These are phyloP conservation scores for Halocaridina rubra DNA, from an alignment of 2,888 invertebrate species.

Conservation along the genomic window DNA sequence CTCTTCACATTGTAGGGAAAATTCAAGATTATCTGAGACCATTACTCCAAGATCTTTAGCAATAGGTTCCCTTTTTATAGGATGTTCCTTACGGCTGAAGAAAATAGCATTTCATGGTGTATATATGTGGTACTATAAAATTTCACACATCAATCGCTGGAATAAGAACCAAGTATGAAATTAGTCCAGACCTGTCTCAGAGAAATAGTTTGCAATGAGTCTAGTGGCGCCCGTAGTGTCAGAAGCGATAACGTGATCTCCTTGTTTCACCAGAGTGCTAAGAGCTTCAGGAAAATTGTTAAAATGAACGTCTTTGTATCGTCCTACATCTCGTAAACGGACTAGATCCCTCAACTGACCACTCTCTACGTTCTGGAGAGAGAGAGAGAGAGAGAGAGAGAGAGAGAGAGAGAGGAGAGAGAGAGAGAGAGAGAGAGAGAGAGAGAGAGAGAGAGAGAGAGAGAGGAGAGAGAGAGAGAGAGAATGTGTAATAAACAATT, in stretches of 20 bases:
- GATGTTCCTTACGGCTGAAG: neutral
- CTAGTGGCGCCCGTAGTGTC: neutral
- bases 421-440: neutral
- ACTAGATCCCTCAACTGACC: neutral
- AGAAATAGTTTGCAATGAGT: neutral
- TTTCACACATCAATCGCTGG: neutral
- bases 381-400: neutral
- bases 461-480: neutral
- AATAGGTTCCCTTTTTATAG: neutral
- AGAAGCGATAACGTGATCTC: neutral
- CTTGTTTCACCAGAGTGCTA: neutral
- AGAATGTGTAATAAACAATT: neutral
- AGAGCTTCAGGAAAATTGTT: neutral
- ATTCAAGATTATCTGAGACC: too few species aligned
- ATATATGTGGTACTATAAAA: neutral
- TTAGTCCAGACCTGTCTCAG: neutral
- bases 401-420: neutral
- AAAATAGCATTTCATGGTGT: neutral
- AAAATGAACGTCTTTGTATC: neutral
- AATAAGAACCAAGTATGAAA: neutral
- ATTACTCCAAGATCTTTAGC: too few species aligned
- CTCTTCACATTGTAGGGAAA: too few species aligned
- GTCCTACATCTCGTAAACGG: neutral
- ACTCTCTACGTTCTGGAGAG: neutral
- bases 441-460: neutral